Conservation (phyloP, 2,113 vertebrate genomes). For the Cettia cetti region DNA sequence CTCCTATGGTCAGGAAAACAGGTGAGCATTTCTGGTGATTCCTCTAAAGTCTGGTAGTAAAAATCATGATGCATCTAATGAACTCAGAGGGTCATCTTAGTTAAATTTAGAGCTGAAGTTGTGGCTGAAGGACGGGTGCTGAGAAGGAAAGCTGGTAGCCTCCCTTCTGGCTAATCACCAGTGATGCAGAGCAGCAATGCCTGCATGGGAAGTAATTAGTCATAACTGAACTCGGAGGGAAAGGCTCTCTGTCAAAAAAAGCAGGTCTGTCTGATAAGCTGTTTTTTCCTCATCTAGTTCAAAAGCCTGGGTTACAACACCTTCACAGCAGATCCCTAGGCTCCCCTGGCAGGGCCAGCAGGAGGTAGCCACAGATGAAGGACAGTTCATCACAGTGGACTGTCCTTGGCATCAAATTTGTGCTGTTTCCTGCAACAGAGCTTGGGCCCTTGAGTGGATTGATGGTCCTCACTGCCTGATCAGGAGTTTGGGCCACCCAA, state of each 20-base stretch:
- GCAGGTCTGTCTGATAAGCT: background rate
- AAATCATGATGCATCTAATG: background rate
- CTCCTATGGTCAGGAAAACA: background rate
- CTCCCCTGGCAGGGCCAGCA: background rate
- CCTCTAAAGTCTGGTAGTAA: background rate
- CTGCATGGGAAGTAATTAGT: slow-evolving; percentile 19
- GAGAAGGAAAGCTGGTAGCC: background rate
- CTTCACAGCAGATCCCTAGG: background rate
- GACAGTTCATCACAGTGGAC: fast-evolving
- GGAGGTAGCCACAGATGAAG: fast-evolving
- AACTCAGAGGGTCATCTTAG: background rate
- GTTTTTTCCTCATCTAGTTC: background rate
- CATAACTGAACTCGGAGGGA: background rate
- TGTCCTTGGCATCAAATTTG: fast-evolving
- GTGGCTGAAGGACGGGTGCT: background rate
- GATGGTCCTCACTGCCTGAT: background rate
- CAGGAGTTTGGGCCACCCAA: background rate
- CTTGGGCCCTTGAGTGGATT: background rate
- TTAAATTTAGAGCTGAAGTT: slow-evolving; percentile 4
- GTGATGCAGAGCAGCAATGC: background rate
- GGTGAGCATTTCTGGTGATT: fast-evolving
- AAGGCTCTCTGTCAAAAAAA: background rate
- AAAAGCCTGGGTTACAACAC: background rate
- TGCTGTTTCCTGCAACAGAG: background rate
- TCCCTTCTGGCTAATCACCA: background rate